A percentile compares a stretch with the other conserved stretches of the same genome.
These are phyloP conservation scores for Actinia tenebrosa DNA, from an alignment of 64 coral and sea anemone genomes.

Conservation along the genomic window DNA sequence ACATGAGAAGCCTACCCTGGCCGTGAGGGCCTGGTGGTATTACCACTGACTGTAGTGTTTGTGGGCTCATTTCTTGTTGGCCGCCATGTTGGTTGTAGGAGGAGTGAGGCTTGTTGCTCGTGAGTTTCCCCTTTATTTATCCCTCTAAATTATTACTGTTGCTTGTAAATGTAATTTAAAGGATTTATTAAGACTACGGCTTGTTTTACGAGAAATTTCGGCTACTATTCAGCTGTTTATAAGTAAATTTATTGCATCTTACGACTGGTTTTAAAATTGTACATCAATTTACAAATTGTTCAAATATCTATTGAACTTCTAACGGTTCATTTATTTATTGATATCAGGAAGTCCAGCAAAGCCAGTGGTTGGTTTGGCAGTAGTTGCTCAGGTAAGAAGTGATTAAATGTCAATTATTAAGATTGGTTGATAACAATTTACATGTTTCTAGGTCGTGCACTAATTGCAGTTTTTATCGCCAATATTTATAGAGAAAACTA, in stretches of 20 bases:
- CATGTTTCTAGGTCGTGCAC: neutral
- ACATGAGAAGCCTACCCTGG: neutral
- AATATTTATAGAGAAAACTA: constrained; percentile 42
- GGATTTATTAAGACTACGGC: neutral
- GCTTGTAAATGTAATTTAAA: neutral
- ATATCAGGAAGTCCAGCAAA: constrained; percentile 27
- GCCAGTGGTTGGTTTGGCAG: constrained; percentile 41
- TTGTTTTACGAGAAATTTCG: neutral
- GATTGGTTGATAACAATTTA: neutral
- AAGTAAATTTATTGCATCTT: neutral
- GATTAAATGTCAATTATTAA: neutral
- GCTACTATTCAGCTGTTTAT: too few relatives aligned
- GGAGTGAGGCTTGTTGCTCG: constrained; percentile 20
- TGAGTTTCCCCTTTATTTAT: neutral
- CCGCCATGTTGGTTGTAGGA: constrained; percentile 31
- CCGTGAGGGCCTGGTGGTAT: neutral
- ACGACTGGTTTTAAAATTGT: too few relatives aligned
- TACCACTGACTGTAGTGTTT: neutral
- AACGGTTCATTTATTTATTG: neutral
- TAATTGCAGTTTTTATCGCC: neutral
- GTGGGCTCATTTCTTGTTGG: constrained; percentile 23
- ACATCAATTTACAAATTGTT: neutral
- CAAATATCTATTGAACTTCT: neutral
- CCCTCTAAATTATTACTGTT: neutral
- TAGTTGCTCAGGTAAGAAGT: constrained; percentile 41